Conservation (phyloP, 2,797 vertebrate genomes). For the Coregonus ussuriensis region DNA sequence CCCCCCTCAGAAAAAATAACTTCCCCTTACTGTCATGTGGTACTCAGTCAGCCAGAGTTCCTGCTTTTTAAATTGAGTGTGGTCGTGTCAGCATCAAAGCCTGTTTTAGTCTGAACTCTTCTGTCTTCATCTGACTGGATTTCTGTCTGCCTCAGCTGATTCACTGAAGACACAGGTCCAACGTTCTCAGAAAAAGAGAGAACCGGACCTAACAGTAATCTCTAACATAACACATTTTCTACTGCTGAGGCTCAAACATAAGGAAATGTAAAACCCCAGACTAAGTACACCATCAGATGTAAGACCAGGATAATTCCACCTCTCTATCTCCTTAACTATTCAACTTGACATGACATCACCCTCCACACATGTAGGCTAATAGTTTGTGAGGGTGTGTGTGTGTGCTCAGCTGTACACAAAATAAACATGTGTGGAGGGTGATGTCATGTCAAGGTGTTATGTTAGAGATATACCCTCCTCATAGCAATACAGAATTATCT, state of each 20-base stretch:
- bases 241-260: too few relatives aligned
- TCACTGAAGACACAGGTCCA: background rate
- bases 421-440: background rate
- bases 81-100: background rate
- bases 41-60: background rate
- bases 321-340: too few relatives aligned
- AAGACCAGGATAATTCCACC: too few relatives aligned
- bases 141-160: constrained; percentile 1
- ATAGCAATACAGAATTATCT: background rate
- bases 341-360: too few relatives aligned
- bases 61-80: background rate
- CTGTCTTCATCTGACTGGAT: background rate
- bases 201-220: background rate
- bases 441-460: background rate
- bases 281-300: too few relatives aligned
- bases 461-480: background rate
- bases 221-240: too few relatives aligned
- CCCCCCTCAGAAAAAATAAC: background rate
- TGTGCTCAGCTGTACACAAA: background rate
- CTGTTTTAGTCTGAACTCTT: background rate
- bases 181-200: background rate
- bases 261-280: too few relatives aligned
- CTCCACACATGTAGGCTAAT: background rate
- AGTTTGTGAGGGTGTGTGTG: background rate
- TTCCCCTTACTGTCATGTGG: background rate